Conservation (phyloP, 2,888 invertebrate species). For the Drosophila tanythrix region DNA sequence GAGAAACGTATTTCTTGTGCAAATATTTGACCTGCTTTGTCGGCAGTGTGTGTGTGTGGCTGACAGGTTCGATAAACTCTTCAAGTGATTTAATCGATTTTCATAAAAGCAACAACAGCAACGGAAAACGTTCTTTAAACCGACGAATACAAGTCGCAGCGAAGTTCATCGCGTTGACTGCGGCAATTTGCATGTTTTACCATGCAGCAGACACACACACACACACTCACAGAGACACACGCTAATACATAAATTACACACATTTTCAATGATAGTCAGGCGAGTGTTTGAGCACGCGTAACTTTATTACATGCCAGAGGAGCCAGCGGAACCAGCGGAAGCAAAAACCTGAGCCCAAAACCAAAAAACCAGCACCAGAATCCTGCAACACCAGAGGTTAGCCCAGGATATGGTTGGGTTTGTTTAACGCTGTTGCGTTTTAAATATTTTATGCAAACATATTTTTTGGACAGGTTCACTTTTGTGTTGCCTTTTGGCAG, state of each 20-base stretch:
- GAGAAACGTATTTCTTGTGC: constrained; percentile 24
- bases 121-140: constrained; percentile 70
- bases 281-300: constrained; percentile 62
- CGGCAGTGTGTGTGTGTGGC: constrained; percentile 14
- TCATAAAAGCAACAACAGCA: constrained; percentile 27
- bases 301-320: constrained; percentile 70
- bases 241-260: constrained; percentile 77
- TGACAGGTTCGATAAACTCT: constrained; percentile 77
- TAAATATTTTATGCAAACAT: constrained; percentile 77
- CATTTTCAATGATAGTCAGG: constrained; percentile 76
- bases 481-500: constrained; percentile 6
- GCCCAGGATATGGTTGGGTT: constrained; percentile 37
- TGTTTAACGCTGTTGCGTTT: constrained; percentile 45
- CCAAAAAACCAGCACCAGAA: constrained; percentile 18
- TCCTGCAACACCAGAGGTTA: constrained; percentile 19
- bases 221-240: constrained; percentile 33
- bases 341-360: constrained; percentile 17
- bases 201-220: constrained; percentile 58
- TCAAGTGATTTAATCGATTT: constrained; percentile 75
- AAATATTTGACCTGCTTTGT: constrained; percentile 60
- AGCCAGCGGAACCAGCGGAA: background rate
- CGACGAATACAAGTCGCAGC: constrained; percentile 56
- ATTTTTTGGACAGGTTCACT: constrained; percentile 48
- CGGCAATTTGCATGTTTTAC: constrained; percentile 79
- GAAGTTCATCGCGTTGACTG: constrained; percentile 79